phyloP scores from a whole-genome alignment of 2,113 vertebrate genomes.

The Syngnathus scovelli region DNA sequence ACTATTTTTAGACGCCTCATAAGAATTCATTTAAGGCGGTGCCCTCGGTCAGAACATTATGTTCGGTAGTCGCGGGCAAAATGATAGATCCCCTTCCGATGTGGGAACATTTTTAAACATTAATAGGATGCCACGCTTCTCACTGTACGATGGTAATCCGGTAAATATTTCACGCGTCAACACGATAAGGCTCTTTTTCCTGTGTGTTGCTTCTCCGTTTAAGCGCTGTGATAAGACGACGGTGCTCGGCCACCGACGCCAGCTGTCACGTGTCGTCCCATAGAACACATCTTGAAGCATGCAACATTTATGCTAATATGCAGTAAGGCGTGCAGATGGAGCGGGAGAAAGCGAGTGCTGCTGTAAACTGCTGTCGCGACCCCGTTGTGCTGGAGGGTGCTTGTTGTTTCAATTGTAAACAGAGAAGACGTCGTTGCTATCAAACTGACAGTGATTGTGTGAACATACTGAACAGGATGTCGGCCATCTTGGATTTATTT shows the following conservation, averaged over 20 bases:
- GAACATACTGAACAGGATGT: background rate
- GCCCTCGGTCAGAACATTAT: constrained; percentile 6
- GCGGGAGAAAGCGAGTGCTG: background rate
- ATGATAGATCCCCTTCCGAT: background rate
- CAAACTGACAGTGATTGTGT: background rate
- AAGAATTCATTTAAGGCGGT: constrained; percentile 8
- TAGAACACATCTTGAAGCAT: background rate
- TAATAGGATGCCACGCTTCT: background rate
- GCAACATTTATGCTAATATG: constrained; percentile 6
- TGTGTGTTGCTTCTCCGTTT: background rate
- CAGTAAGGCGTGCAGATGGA: background rate
- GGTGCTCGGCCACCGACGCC: background rate
- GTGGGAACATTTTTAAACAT: constrained; percentile 6
- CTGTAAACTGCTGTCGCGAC: background rate
- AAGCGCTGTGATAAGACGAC: background rate
- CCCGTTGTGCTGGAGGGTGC: background rate
- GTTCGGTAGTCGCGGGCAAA: constrained; percentile 4
- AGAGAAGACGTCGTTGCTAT: background rate
- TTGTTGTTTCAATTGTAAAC: background rate
- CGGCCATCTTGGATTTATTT: background rate
- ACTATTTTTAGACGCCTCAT: constrained; percentile 15
- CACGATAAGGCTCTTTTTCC: constrained; percentile 6
- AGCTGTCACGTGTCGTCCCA: background rate
- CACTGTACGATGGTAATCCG: background rate
- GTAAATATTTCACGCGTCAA: constrained; percentile 11